phyloP scores from a whole-genome alignment of 2,797 vertebrate genomes.

The Limosa lapponica region DNA sequence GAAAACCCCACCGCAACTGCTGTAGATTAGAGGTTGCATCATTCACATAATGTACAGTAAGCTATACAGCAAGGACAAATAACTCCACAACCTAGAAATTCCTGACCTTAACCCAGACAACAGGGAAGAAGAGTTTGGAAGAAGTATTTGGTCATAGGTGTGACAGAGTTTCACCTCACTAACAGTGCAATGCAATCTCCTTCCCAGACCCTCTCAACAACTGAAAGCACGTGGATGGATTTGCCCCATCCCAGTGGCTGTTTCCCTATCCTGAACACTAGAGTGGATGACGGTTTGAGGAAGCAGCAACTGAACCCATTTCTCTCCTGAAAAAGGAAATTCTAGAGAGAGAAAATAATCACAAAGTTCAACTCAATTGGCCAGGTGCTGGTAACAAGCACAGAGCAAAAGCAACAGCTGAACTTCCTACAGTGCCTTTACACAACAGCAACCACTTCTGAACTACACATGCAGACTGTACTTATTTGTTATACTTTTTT shows the following conservation, averaged over 20 bases:
- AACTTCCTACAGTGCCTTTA: background rate
- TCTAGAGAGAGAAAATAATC: background rate
- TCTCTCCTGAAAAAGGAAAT: background rate
- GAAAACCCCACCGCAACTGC: background rate
- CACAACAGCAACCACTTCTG: background rate
- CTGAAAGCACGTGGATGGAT: accelerated
- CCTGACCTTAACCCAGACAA: constrained; percentile 7
- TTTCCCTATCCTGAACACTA: background rate
- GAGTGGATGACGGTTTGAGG: background rate
- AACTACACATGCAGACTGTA: background rate
- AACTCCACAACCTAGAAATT: background rate
- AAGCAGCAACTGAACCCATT: background rate
- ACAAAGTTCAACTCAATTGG: background rate
- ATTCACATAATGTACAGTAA: background rate
- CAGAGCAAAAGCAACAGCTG: background rate
- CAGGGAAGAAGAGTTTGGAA: background rate
- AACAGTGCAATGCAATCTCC: background rate
- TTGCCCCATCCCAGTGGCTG: background rate
- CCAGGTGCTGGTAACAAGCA: background rate
- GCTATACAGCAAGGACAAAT: background rate
- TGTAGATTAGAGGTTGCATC: background rate
- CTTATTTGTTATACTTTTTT: background rate
- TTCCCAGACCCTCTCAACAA: background rate
- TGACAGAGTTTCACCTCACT: background rate
- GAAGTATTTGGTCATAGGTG: background rate